Evolutionary conservation across 2,888 invertebrate species (phyloP).

Genomic region (Hirtodrosophila confusa): DNA sequence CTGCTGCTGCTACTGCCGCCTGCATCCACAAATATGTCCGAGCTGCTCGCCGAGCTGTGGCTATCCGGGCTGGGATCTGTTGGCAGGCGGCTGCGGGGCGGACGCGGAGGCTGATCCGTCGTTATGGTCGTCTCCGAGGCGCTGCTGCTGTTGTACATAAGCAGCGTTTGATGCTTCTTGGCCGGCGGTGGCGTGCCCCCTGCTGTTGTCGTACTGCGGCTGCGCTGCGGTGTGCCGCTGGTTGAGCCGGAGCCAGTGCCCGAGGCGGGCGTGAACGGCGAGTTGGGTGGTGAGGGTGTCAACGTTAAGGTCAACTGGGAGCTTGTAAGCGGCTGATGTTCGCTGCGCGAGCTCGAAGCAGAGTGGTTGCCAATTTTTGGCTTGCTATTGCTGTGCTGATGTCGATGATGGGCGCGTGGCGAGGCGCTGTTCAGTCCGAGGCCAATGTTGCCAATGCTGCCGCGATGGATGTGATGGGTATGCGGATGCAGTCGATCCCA

Average conservation of each 20-base stretch:
- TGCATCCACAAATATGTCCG: slow-evolving; percentile 79
- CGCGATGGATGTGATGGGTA: slow-evolving; percentile 81
- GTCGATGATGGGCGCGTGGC: slow-evolving; percentile 79
- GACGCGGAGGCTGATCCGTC: slow-evolving; percentile 48
- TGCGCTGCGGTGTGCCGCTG: slow-evolving; percentile 80
- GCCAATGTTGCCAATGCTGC: slow-evolving; percentile 82
- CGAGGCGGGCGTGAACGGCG: slow-evolving; percentile 79
- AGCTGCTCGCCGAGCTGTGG: slow-evolving; percentile 81
- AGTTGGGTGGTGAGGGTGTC: slow-evolving; percentile 84
- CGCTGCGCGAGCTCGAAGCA: slow-evolving; percentile 39
- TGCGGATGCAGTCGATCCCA: slow-evolving; percentile 90
- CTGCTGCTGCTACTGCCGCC: slow-evolving; percentile 55
- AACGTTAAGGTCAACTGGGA: slow-evolving; percentile 80
- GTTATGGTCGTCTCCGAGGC: slow-evolving; percentile 5
- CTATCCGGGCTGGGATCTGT: slow-evolving; percentile 84
- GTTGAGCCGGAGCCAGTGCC: slow-evolving; percentile 31
- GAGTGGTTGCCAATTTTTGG: slow-evolving; percentile 25
- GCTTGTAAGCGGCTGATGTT: slow-evolving; percentile 50
- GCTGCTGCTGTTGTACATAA: slow-evolving; percentile 59
- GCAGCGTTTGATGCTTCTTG: slow-evolving; percentile 88
- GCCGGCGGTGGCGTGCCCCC: slow-evolving; percentile 90
- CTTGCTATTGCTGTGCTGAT: slow-evolving; percentile 34
- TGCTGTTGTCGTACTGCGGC: slow-evolving; percentile 60
- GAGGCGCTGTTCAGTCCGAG: slow-evolving; percentile 71
- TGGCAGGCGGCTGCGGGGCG: slow-evolving; percentile 80